Evolutionary conservation across 1,140 invertebrate species (phyloP).

Genomic region (Drosophila teissieri): DNA sequence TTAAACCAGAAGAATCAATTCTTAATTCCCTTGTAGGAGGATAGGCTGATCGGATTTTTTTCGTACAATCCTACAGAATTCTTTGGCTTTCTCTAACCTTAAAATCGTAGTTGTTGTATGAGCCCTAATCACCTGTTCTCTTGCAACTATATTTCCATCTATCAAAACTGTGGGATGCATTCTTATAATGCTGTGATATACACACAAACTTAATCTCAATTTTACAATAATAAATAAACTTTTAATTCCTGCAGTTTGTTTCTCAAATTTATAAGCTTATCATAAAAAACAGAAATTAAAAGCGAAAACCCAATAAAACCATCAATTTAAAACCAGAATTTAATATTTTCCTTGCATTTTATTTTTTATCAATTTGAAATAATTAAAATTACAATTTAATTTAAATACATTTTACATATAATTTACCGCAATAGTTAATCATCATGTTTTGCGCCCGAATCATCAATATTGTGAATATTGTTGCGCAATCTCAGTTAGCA

Average conservation of each 20-base stretch:
- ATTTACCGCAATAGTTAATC: constrained; percentile 69
- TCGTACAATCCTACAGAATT: not conserved
- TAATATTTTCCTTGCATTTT: constrained; percentile 64
- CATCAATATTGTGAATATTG: constrained; percentile 49
- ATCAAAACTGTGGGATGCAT: no score
- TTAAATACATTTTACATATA: constrained; percentile 80
- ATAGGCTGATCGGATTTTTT: constrained; percentile 45
- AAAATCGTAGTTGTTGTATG: not conserved
- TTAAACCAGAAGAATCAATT: constrained; percentile 43
- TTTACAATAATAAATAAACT: no score
- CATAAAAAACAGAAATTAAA: no score
- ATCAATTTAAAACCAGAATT: constrained; percentile 8
- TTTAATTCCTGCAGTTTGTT: no score
- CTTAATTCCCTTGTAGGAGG: constrained; percentile 59
- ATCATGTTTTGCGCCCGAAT: constrained; percentile 13
- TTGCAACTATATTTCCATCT: not conserved
- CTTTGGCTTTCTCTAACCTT: not conserved
- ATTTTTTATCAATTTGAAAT: constrained; percentile 81
- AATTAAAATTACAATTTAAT: constrained; percentile 83
- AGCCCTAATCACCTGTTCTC: not conserved
- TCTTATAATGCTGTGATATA: no score
- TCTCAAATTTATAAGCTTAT: no score
- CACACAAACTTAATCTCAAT: no score
- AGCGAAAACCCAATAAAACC: not conserved
- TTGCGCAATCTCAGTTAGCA: constrained; percentile 47